Evolutionary conservation across 1,140 invertebrate genomes (phyloP), one percentile per base, ranked within the genome.

Genomic region (Trichonephila clavata): DNA sequence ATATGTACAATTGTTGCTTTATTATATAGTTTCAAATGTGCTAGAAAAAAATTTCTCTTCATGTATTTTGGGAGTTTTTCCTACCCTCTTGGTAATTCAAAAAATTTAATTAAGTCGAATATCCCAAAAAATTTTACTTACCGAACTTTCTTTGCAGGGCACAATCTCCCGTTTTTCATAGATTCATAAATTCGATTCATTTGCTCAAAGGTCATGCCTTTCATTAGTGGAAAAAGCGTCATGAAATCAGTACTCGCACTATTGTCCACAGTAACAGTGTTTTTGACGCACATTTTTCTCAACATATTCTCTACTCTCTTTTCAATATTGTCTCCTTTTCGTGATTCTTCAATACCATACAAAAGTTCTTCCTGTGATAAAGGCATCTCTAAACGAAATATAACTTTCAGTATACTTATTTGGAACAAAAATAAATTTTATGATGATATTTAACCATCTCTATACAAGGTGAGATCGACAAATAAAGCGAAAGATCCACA

Each of bases 141-240:
- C 93, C 20, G 21, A 20, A 90, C 63, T 84, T 90, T 90, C 87
- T 59, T 89, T 43, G 71, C 65, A 32, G n/a, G 57, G 60, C 93
- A 94, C 0, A 94, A 6, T 18, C 43, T 43, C 10, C 93, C 86
- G 50, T 68, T 84, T 84, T 90, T 24, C 61, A 94, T 68, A 59
- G 77, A 89, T 10, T 0, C 13, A 21, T 94, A 43, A 21, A 94
- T 65, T 57, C 10, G 43, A 2, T 81, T 21, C 18, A 94, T 43
- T 10, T 68, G 24, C 50, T 60, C 21, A 14, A 57, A 84, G 18
- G 16, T 59, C 24, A 94, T n/a, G 32, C 18, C 8, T 71, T 84
- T 94, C 0, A 65, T 20, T 8, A 68, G 7, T 43, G 59, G 7
- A 0, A 94, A 50, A 80, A 94, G 71, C 27, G n/a, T 27, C 27